Conservation (phyloP, 2,888 invertebrate species). For the Cerceris ruficornis region DNA sequence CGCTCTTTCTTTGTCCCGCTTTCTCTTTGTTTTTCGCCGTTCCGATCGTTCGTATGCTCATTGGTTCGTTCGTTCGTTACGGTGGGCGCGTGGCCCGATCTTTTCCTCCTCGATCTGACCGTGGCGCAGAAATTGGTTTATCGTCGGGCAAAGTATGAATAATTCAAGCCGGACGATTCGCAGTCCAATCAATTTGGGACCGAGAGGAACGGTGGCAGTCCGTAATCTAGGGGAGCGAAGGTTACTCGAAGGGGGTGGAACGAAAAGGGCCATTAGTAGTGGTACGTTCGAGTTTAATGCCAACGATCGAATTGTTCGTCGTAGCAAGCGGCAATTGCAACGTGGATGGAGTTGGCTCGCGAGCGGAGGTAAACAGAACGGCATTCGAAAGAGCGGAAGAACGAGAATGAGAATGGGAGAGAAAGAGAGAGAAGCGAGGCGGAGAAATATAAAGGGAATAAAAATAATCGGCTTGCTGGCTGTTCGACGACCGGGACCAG, state of each 20-base stretch:
- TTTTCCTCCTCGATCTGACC: constrained; percentile 70
- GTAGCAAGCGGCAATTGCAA: constrained; percentile 4
- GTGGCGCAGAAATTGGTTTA: constrained; percentile 76
- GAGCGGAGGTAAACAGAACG: constrained; percentile 25
- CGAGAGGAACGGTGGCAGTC: constrained; percentile 59
- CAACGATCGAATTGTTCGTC: constrained; percentile 41
- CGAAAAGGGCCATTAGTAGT: constrained; percentile 66
- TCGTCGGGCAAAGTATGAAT: constrained; percentile 78
- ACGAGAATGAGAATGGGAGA: too few relatives aligned
- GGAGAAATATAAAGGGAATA: too few relatives aligned
- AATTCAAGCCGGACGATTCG: constrained; percentile 77
- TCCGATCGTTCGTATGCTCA: constrained; percentile 30
- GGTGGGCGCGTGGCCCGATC: constrained; percentile 51
- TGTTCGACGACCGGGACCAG: too few relatives aligned
- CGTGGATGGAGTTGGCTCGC: constrained; percentile 30
- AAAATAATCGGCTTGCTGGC: too few relatives aligned
- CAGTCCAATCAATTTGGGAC: constrained; percentile 78
- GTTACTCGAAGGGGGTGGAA: constrained; percentile 36
- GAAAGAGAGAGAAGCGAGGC: too few relatives aligned
- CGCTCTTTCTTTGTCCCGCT: constrained; percentile 22
- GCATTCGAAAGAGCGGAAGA: background rate
- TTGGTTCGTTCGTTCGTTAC: constrained; percentile 41
- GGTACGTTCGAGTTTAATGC: constrained; percentile 60
- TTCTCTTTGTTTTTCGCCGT: constrained; percentile 28
- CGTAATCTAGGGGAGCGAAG: constrained; percentile 27